Evolutionary conservation across 2,797 vertebrate genomes (phyloP).

Genomic region (Enteromius trimaculatus): DNA sequence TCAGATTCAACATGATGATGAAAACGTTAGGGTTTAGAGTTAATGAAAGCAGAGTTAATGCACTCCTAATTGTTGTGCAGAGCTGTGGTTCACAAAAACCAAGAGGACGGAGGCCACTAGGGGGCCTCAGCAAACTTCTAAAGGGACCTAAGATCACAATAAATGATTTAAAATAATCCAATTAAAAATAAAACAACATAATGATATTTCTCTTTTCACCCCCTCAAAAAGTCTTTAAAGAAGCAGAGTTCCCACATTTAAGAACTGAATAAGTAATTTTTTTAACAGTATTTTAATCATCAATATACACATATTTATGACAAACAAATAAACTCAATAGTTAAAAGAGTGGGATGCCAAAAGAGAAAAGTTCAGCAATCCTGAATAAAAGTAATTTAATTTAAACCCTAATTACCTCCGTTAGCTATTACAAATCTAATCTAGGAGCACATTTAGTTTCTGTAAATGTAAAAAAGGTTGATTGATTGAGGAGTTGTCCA

Average conservation of each 20-base stretch:
- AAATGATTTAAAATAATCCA: neutral
- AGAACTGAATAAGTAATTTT: neutral
- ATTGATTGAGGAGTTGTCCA: neutral
- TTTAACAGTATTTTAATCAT: neutral
- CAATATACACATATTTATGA: neutral
- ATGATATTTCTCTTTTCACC: neutral
- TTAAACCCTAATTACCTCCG: neutral
- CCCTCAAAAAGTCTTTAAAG: neutral
- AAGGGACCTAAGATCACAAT: neutral
- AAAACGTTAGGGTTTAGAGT: no score
- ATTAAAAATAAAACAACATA: neutral
- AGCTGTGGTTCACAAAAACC: neutral
- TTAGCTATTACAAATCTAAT: neutral
- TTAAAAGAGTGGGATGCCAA: neutral
- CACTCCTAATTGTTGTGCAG: neutral
- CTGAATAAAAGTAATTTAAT: neutral
- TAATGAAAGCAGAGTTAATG: neutral
- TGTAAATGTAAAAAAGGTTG: neutral
- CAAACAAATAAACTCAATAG: neutral
- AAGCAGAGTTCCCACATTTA: neutral
- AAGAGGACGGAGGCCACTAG: neutral
- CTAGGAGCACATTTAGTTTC: neutral
- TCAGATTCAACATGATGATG: neutral
- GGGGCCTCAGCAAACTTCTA: neutral
- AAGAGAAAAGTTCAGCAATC: neutral